Conservation (phyloP, 1,140 invertebrate species). For the Leucophenga varia region DNA sequence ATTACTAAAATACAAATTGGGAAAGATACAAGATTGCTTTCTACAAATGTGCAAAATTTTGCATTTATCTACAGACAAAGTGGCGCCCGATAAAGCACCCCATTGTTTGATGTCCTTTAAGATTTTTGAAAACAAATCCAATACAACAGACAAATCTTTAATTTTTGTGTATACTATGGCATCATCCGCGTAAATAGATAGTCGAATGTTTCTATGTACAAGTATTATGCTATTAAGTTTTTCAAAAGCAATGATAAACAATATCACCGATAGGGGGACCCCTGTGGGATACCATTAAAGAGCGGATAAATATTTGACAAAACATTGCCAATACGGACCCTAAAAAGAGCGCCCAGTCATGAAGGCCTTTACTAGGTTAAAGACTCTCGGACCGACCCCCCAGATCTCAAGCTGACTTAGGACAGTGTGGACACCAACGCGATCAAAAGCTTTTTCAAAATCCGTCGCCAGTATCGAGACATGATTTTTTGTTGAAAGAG, state of each 20-base stretch:
- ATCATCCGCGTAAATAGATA: slow-evolving; percentile 10
- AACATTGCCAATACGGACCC: slow-evolving; percentile 5
- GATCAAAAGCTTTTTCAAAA: slow-evolving; percentile 10
- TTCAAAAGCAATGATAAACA: slow-evolving; percentile 17
- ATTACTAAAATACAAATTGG: not conserved
- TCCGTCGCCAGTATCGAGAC: slow-evolving; percentile 13
- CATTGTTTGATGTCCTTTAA: not conserved
- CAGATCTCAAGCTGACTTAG: slow-evolving; percentile 8
- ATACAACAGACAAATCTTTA: slow-evolving; percentile 3
- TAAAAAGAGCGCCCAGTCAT: not conserved
- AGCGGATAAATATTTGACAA: slow-evolving; percentile 1
- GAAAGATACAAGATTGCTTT: slow-evolving; percentile 1
- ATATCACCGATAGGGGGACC: slow-evolving; percentile 13
- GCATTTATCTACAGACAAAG: slow-evolving; percentile 6
- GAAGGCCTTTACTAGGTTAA: slow-evolving; percentile 4
- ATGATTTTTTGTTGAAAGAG: slow-evolving; percentile 22
- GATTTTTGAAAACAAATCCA: not conserved
- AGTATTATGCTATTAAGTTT: slow-evolving; percentile 11
- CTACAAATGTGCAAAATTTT: slow-evolving; percentile 8
- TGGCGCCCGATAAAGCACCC: slow-evolving; percentile 6
- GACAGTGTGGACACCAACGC: slow-evolving; percentile 6
- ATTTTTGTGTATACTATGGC: slow-evolving; percentile 13
- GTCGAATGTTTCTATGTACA: not conserved
- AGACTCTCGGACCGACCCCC: slow-evolving; percentile 1
- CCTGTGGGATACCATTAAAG: slow-evolving; percentile 1